Evolutionary conservation across 2,797 vertebrate species (phyloP).

Genomic region (Coracias cyanogaster): DNA sequence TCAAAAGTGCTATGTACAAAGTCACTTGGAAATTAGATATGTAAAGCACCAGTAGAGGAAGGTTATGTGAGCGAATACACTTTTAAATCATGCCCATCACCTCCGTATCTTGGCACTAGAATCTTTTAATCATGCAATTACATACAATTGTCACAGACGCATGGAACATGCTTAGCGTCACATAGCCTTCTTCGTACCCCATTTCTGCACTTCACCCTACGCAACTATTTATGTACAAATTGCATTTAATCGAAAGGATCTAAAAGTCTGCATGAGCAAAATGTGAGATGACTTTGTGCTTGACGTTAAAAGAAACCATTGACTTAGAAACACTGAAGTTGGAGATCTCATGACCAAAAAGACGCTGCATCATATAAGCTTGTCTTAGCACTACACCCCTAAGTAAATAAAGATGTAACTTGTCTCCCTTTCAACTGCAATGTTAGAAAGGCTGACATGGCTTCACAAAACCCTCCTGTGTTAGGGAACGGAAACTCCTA

Average conservation of each 20-base stretch:
- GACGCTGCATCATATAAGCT: conserved; percentile 46
- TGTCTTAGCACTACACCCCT: conserved; percentile 9
- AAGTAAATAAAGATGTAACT: conserved; percentile 77
- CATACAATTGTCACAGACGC: not conserved
- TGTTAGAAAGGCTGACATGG: conserved; percentile 75
- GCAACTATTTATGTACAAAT: not conserved
- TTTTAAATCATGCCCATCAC: not conserved
- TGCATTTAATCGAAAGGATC: not conserved
- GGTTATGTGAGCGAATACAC: not conserved
- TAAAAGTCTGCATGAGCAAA: not conserved
- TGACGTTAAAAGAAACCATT: not conserved
- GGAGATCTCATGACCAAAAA: not conserved
- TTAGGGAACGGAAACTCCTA: conserved; percentile 94
- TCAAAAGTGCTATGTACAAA: not conserved
- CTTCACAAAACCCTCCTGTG: conserved; percentile 92
- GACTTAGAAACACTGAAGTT: not conserved
- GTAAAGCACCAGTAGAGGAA: not conserved
- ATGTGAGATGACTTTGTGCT: not conserved
- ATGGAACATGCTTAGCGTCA: not conserved
- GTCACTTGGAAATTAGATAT: not conserved
- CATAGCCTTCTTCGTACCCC: not conserved
- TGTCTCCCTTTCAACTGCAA: conserved; percentile 74
- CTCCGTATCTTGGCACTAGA: not conserved
- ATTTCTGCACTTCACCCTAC: not conserved
- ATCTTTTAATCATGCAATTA: not conserved